These are phyloP conservation scores for Parambassis ranga DNA, from an alignment of 2,797 vertebrate genomes.

Conservation along the genomic window DNA sequence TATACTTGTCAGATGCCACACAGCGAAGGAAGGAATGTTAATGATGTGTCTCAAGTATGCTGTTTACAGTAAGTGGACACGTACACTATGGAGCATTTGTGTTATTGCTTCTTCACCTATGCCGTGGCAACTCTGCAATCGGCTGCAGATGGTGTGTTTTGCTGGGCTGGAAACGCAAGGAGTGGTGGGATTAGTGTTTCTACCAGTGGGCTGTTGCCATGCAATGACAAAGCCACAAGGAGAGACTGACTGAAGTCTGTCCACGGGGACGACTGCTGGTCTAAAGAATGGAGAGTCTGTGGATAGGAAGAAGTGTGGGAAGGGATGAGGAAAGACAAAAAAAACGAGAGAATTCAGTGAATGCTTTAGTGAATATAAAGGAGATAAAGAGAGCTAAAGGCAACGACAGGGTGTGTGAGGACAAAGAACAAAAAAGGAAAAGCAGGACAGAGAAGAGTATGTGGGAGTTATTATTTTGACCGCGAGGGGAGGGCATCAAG, in stretches of 20 bases:
- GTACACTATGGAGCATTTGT: constrained; percentile 2
- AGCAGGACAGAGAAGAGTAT: constrained; percentile 41
- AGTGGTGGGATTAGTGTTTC: constrained; percentile 37
- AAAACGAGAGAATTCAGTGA: neutral
- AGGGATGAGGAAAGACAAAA: neutral
- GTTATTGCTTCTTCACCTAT: constrained; percentile 15
- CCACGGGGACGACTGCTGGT: constrained; percentile 31
- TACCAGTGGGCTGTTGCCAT: constrained; percentile 46
- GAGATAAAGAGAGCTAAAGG: constrained; percentile 28
- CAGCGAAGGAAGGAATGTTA: neutral
- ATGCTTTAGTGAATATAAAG: constrained; percentile 4
- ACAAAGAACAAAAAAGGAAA: constrained; percentile 46
- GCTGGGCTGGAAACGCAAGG: constrained; percentile 49
- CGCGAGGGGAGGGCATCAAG: constrained; percentile 4
- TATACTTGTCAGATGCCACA: neutral
- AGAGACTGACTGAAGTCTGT: constrained; percentile 20
- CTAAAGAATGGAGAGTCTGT: constrained; percentile 10
- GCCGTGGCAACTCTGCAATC: constrained; percentile 19
- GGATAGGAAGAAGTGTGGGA: neutral
- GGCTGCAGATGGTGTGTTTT: constrained; percentile 56
- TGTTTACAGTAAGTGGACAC: constrained; percentile 4
- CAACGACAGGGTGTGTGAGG: constrained; percentile 22
- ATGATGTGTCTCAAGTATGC: neutral
- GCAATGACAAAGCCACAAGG: constrained; percentile 21
- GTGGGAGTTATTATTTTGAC: constrained; percentile 45